Evolutionary conservation across 2,113 vertebrate species (phyloP).

Genomic region (Eupsittula cactorum): DNA sequence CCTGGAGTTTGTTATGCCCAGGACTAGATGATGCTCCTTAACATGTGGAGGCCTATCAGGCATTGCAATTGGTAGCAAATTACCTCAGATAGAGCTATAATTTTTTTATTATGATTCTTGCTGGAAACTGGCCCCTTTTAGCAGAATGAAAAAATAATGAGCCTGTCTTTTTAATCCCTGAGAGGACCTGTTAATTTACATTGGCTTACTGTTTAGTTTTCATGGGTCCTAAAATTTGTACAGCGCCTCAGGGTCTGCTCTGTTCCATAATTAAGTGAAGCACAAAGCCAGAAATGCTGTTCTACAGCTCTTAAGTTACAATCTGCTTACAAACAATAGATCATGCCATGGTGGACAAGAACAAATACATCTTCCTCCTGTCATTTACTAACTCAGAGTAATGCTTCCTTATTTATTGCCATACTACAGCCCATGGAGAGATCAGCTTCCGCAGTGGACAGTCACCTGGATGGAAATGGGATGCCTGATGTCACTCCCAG

Average conservation of each 20-base stretch:
- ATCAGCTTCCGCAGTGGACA: neutral
- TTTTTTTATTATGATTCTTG: constrained; percentile 24
- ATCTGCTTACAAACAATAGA: neutral
- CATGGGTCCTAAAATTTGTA: constrained; percentile 36
- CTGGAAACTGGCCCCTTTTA: constrained; percentile 33
- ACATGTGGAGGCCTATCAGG: neutral
- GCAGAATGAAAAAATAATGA: constrained; percentile 69
- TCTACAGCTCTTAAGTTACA: neutral
- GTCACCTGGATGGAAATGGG: neutral
- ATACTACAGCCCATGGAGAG: neutral
- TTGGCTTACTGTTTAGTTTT: constrained; percentile 52
- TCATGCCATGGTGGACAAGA: neutral
- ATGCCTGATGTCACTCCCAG: neutral
- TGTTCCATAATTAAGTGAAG: neutral
- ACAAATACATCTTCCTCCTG: neutral
- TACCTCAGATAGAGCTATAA: constrained; percentile 48
- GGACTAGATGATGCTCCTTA: neutral
- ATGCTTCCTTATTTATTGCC: neutral
- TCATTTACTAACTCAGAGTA: neutral
- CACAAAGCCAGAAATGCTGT: neutral
- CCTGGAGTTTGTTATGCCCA: neutral
- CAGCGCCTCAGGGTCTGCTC: neutral
- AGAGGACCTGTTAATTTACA: constrained; percentile 57
- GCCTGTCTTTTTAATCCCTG: constrained; percentile 52
- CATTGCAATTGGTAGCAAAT: constrained; percentile 44